Conservation (phyloP, 2,113 vertebrate genomes). For the Pygoscelis adeliae region DNA sequence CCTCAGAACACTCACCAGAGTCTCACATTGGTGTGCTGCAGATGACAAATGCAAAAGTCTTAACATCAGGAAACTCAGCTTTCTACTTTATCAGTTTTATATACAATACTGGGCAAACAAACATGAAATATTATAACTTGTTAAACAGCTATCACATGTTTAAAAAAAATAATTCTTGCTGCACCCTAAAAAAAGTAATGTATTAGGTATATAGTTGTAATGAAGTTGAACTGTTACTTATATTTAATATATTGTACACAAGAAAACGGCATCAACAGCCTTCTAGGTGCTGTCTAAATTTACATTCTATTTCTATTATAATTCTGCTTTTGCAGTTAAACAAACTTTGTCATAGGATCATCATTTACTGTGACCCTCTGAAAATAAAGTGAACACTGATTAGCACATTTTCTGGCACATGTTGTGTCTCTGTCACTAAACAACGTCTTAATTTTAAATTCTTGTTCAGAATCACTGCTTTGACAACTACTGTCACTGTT, state of each 20-base stretch:
- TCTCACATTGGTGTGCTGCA: neutral
- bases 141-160: neutral
- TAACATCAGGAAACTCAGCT: neutral
- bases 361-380: slow-evolving; percentile 43
- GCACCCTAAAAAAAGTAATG: neutral
- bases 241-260: neutral
- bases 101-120: neutral
- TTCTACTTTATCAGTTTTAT: neutral
- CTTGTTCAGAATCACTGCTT: slow-evolving; percentile 77
- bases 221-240: neutral
- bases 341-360: slow-evolving; percentile 73
- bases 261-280: neutral
- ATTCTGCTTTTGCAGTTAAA: slow-evolving; percentile 55
- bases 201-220: neutral
- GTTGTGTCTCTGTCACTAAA: slow-evolving; percentile 81
- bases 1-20: neutral
- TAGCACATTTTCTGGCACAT: slow-evolving; percentile 72
- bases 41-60: neutral
- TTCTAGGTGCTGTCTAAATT: neutral
- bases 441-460: slow-evolving; percentile 82
- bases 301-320: neutral
- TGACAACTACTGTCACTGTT: slow-evolving; percentile 74
- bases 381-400: slow-evolving; percentile 70
- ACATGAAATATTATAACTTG: neutral
- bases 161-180: neutral